A percentile compares a stretch with the other conserved stretches of the same genome.
phyloP scores from a whole-genome alignment of 2,888 invertebrate species.

The Cylloceria caligata region DNA sequence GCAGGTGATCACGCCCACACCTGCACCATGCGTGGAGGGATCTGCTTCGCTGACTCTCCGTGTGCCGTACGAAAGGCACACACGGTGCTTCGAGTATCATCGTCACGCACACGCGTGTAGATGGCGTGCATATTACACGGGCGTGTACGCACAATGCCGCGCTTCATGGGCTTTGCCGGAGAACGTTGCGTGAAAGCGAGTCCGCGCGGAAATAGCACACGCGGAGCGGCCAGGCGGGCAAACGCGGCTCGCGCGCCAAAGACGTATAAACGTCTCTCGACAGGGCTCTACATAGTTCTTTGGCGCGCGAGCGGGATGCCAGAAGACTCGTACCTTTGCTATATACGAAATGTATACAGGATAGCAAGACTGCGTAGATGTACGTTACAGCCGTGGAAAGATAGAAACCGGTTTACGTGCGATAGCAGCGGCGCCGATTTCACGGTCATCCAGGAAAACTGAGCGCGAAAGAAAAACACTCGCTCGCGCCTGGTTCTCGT shows the following conservation, averaged over 20 bases:
- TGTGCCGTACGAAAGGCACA: conserved; percentile 1
- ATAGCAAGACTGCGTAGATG: conserved; percentile 25
- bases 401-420: conserved; percentile 68
- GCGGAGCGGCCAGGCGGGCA: neutral
- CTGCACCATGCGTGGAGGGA: conserved; percentile 67
- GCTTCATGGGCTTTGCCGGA: conserved; percentile 53
- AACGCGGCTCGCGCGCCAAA: conserved; percentile 12
- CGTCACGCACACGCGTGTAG: conserved; percentile 28
- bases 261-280: conserved; percentile 31
- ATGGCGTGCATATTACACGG: conserved; percentile 38
- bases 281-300: conserved; percentile 16
- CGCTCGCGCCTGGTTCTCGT: conserved; percentile 41
- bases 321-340: conserved; percentile 8
- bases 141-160: conserved; percentile 57
- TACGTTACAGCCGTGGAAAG: conserved; percentile 46
- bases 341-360: neutral
- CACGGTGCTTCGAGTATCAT: conserved; percentile 44
- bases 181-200: conserved; percentile 55
- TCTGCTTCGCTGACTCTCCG: conserved; percentile 37
- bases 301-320: neutral
- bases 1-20: conserved; percentile 82
- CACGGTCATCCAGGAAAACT: conserved; percentile 70
- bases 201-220: conserved; percentile 51
- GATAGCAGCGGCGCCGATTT: conserved; percentile 67
- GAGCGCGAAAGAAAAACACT: conserved; percentile 67